Base-by-base conservation (phyloP, 1,140 invertebrate genomes). In the Pomacea maculata region DNA sequence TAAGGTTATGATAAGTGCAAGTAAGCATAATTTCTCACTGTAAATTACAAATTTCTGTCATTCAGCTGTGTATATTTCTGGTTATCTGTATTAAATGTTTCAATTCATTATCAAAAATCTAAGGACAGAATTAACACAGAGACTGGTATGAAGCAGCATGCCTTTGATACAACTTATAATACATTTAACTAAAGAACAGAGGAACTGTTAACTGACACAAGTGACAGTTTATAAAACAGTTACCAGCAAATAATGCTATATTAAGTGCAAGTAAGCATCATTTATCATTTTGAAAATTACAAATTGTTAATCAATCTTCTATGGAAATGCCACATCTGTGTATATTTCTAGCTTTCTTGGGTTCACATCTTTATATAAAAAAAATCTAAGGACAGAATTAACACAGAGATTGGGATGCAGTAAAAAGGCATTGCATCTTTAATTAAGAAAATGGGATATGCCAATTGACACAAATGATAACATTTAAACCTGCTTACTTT, bases 381-480 rank as follows among this genome's bases (percentile, higher is more conserved):
- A 12, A 21, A 34, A 7, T 34, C 15, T 15, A 71, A n/a, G 70
- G 70, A 19, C 10, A 34, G 25, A 9, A 21, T 34, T 73, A 11
- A 12, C 70, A 52, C 55, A 29, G n/a, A 74, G 67, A 63, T 29
- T 54, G 70, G 70, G 85, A 87, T 85, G 85, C 89, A 87, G 86
- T 98, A 98, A 6, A 97, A 84, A 19, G 93, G 93, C 7, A 98
- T 92, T 88, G 97, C 95, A 70, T 95, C 87, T 95, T 95, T 89
- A 98, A 98, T 88, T 94, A 95, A 93, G 87, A 94, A 45, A 2
- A 45, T 2, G 34, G 34, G 6, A 45, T 4, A 45, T 45, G 34
- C 6, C 34, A 45, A 45, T 45, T 45, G 34, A 45, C 34, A 45
- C 25, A 25, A 25, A 25, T 25, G 25, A 25, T 25, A 25, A 25